Percentiles rank a stretch among this genome's conserved stretches.
These are phyloP conservation scores for Charanyca ferruginea DNA, from an alignment of 2,888 invertebrate species.

Conservation along the genomic window DNA sequence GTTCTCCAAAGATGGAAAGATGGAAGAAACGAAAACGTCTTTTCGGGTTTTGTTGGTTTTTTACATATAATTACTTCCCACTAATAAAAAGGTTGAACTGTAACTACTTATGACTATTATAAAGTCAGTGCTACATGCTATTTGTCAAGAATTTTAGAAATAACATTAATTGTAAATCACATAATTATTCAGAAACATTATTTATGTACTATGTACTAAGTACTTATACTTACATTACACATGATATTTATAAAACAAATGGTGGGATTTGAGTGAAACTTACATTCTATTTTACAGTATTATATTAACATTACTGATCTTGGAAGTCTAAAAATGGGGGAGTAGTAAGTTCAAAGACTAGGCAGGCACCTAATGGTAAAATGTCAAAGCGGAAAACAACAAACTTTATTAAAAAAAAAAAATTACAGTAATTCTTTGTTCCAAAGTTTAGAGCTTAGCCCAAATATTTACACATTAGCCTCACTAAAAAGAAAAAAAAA, in stretches of 20 bases:
- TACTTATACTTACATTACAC: conserved; percentile 9
- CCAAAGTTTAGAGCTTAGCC: too few species aligned
- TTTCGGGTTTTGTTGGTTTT: too few species aligned
- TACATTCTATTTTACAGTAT: conserved; percentile 1
- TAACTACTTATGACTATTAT: too few species aligned
- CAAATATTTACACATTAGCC: too few species aligned
- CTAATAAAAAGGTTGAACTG: background rate
- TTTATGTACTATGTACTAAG: background rate
- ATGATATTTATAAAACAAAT: conserved; percentile 11
- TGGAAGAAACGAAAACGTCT: too few species aligned
- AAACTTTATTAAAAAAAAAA: background rate
- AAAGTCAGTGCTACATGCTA: background rate
- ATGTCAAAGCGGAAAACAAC: background rate
- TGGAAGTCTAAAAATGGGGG: background rate
- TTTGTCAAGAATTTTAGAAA: background rate
- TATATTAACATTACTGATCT: background rate
- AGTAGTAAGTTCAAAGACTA: conserved; percentile 1
- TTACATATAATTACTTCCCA: background rate
- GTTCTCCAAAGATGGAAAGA: too few species aligned
- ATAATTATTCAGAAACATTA: background rate
- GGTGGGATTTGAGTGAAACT: conserved; percentile 1
- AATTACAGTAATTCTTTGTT: background rate
- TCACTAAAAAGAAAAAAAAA: too few species aligned
- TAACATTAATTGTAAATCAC: background rate
- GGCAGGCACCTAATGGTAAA: background rate